Evolutionary conservation across 2,797 vertebrate genomes (phyloP).

Genomic region (Clamator glandarius): DNA sequence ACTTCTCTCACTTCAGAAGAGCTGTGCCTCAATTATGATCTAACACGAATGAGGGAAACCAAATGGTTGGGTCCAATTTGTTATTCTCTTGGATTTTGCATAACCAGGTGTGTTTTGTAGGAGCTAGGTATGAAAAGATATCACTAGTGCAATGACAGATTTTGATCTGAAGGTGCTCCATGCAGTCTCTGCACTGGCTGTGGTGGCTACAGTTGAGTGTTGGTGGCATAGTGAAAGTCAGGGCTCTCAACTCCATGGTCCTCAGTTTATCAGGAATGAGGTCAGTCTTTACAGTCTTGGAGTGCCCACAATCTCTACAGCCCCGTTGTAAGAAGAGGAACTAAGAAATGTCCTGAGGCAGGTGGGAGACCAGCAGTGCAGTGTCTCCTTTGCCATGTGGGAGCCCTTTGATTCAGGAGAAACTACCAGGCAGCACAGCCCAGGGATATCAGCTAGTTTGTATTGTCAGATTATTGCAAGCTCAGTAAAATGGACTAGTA

Average conservation of each 20-base stretch:
- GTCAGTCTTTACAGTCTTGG: accelerated
- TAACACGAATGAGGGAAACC: not conserved
- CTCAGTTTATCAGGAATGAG: not conserved
- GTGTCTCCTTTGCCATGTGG: not conserved
- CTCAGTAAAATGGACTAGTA: not conserved
- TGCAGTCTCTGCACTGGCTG: not conserved
- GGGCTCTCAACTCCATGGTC: not conserved
- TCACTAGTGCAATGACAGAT: not conserved
- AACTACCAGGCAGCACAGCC: too few species aligned
- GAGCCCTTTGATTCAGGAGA: not conserved
- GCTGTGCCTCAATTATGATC: not conserved
- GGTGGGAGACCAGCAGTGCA: not conserved
- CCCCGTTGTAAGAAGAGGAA: not conserved
- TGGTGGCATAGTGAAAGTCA: not conserved
- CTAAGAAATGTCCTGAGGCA: not conserved
- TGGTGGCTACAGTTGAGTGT: accelerated
- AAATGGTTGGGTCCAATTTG: not conserved
- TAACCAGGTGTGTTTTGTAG: not conserved
- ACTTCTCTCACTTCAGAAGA: not conserved
- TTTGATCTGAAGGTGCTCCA: accelerated
- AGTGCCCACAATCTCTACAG: not conserved
- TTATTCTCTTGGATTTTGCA: not conserved
- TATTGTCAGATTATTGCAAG: not conserved
- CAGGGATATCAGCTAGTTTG: not conserved
- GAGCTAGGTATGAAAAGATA: not conserved